Evolutionary conservation across 2,113 vertebrate genomes (phyloP).

Genomic region (Nyctibius bracteatus): DNA sequence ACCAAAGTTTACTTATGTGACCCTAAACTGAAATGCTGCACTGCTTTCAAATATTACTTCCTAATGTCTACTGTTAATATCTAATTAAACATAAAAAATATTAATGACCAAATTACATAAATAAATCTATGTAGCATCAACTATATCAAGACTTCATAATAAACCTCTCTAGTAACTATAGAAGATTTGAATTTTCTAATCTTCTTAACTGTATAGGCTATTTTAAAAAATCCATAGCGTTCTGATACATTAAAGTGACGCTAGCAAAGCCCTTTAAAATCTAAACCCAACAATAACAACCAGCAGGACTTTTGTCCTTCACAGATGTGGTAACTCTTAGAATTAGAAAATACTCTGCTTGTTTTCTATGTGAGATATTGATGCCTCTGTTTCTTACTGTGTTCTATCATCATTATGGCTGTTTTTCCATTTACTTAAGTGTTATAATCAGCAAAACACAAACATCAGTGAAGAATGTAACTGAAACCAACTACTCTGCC

Average conservation of each 20-base stretch:
- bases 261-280: background rate
- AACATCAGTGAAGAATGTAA: background rate
- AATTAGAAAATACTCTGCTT: background rate
- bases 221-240: conserved; percentile 10
- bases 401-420: background rate
- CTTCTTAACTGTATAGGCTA: conserved; percentile 34
- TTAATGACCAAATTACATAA: conserved; percentile 15
- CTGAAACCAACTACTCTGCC: background rate
- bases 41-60: background rate
- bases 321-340: background rate
- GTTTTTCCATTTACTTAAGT: conserved; percentile 3
- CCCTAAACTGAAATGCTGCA: background rate
- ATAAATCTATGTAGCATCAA: conserved; percentile 43
- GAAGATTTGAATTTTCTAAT: conserved; percentile 33
- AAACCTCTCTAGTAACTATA: conserved; percentile 11
- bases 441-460: background rate
- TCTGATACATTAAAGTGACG: conserved; percentile 12
- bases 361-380: background rate
- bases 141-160: background rate
- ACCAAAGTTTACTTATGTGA: background rate
- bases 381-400: background rate
- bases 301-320: background rate
- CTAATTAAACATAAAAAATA: background rate
- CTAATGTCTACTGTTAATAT: background rate
- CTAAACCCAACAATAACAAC: background rate